phyloP scores from a whole-genome alignment of 2,113 vertebrate species.

The Hippocampus comes region DNA sequence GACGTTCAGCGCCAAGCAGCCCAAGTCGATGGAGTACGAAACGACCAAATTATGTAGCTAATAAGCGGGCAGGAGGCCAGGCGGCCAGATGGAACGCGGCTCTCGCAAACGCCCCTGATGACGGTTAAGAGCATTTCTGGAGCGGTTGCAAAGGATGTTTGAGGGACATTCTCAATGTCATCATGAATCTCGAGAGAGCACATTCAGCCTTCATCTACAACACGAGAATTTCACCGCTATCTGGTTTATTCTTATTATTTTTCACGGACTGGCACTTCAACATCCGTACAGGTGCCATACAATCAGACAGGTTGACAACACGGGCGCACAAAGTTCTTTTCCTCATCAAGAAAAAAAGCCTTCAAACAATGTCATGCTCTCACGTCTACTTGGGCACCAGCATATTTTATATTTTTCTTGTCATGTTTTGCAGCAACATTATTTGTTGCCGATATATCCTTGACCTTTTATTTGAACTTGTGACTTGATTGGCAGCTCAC shows the following conservation, averaged over 20 bases:
- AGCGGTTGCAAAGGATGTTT: constrained; percentile 36
- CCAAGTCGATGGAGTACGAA: constrained; percentile 77
- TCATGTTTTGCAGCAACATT: constrained; percentile 5
- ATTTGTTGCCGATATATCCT: constrained; percentile 18
- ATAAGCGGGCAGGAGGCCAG: constrained; percentile 51
- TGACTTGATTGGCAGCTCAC: constrained; percentile 6
- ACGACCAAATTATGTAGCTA: constrained; percentile 83
- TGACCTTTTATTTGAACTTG: constrained; percentile 12
- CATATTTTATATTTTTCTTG: constrained; percentile 29
- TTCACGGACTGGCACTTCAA: constrained; percentile 24
- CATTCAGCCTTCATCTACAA: constrained; percentile 61
- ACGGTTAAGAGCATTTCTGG: constrained; percentile 46
- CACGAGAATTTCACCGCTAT: constrained; percentile 53
- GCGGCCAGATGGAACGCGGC: constrained; percentile 49
- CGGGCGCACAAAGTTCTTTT: constrained; percentile 43
- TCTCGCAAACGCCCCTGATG: constrained; percentile 37
- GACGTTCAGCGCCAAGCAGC: constrained; percentile 78
- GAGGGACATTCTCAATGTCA: constrained; percentile 48
- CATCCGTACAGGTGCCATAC: constrained; percentile 17
- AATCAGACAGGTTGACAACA: constrained; percentile 38
- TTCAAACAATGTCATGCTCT: constrained; percentile 47
- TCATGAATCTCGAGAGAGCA: constrained; percentile 43
- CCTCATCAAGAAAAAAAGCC: constrained; percentile 28
- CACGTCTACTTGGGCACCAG: constrained; percentile 30
- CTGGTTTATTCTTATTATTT: constrained; percentile 11